phyloP scores from a whole-genome alignment of 2,888 invertebrate genomes.

The Diploptera punctata region DNA sequence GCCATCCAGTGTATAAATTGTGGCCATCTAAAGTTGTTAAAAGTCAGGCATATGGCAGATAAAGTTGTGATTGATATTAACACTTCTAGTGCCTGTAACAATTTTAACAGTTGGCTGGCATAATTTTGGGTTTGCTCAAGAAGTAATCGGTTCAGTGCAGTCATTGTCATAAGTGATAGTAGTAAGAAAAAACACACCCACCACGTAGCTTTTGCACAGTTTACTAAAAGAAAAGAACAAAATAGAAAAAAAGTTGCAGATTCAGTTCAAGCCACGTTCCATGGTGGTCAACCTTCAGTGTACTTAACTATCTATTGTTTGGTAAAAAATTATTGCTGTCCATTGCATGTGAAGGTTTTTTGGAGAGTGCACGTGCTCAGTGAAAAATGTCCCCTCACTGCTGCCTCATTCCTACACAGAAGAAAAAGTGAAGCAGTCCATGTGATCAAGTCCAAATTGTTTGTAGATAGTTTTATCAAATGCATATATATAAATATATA shows the following conservation, averaged over 20 bases:
- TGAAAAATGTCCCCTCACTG: constrained; percentile 20
- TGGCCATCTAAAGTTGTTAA: neutral
- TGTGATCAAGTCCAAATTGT: constrained; percentile 35
- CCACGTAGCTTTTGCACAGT: constrained; percentile 27
- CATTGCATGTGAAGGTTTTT: neutral
- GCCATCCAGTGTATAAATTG: constrained; percentile 31
- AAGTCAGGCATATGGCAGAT: constrained; percentile 1
- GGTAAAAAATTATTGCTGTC: constrained; percentile 7
- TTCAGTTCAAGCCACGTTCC: neutral
- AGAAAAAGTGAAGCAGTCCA: constrained; percentile 30
- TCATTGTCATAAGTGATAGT: constrained; percentile 29
- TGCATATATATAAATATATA: constrained; percentile 19
- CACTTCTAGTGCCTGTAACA: constrained; percentile 11
- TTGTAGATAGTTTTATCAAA: constrained; percentile 31
- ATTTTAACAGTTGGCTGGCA: constrained; percentile 18
- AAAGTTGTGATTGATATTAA: neutral
- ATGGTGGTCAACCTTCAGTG: neutral
- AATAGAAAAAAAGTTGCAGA: neutral
- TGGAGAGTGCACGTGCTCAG: constrained; percentile 10
- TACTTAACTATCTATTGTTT: constrained; percentile 8
- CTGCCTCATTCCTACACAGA: constrained; percentile 15
- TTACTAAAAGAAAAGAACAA: neutral
- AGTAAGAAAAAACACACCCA: constrained; percentile 17
- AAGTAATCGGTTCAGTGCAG: constrained; percentile 21
- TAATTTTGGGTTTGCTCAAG: constrained; percentile 26